Conservation (phyloP, 1,140 invertebrate species). For the Zaprionus tsacasi region DNA sequence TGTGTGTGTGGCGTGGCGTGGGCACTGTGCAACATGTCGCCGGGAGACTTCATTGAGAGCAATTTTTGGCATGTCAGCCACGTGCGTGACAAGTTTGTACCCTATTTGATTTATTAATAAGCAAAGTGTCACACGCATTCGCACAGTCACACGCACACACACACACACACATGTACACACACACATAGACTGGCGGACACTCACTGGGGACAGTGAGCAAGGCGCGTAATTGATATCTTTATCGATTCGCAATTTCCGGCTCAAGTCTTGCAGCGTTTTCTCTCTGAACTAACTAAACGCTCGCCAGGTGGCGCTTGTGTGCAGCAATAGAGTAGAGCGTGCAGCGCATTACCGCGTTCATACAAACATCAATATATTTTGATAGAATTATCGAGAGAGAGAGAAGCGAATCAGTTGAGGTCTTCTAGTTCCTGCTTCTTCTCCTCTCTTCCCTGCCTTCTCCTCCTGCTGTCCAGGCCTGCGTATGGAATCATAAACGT, state of each 20-base stretch:
- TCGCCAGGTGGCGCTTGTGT: constrained; percentile 27
- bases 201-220: not conserved
- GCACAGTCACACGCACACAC: constrained; percentile 6
- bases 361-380: not conserved
- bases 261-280: constrained; percentile 3
- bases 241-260: constrained; percentile 54
- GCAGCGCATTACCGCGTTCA: not conserved
- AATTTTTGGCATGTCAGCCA: constrained; percentile 60
- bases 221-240: constrained; percentile 64
- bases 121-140: constrained; percentile 48
- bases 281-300: no score
- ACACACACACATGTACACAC: constrained; percentile 9
- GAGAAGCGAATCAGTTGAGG: not conserved
- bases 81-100: constrained; percentile 68
- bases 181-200: constrained; percentile 9
- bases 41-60: constrained; percentile 52
- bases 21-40: constrained; percentile 42
- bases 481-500: constrained; percentile 11
- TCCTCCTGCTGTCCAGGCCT: not conserved
- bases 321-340: not conserved
- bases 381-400: not conserved
- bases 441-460: not conserved
- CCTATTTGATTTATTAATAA: constrained; percentile 77
- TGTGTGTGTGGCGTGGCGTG: not conserved
- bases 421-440: not conserved